Evolutionary conservation across 2,888 invertebrate genomes (phyloP).

Genomic region (Cynaeus angustus): DNA sequence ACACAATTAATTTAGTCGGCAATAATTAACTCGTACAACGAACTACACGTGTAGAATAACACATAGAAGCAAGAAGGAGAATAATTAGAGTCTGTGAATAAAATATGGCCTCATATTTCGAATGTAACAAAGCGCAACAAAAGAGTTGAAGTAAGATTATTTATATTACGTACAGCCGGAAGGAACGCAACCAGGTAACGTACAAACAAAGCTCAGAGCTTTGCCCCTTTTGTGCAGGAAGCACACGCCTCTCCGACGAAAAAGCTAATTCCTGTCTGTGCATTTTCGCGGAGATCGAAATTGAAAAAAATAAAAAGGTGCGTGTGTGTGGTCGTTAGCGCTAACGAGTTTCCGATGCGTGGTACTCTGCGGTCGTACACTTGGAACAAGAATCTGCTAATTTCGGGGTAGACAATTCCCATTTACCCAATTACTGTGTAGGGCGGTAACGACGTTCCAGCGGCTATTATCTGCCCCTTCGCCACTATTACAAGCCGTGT

Average conservation of each 20-base stretch:
- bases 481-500: conserved; percentile 66
- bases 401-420: conserved; percentile 65
- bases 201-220: conserved; percentile 48
- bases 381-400: conserved; percentile 61
- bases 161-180: conserved; percentile 62
- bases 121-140: conserved; percentile 61
- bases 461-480: conserved; percentile 68
- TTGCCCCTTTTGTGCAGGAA: conserved; percentile 32
- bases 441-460: conserved; percentile 64
- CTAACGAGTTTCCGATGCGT: conserved; percentile 40
- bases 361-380: conserved; percentile 16
- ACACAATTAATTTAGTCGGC: conserved; percentile 51
- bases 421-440: conserved; percentile 67
- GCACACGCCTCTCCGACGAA: conserved; percentile 27
- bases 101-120: conserved; percentile 61
- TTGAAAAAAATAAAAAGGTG: conserved; percentile 12
- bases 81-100: conserved; percentile 61
- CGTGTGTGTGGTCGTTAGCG: conserved; percentile 13
- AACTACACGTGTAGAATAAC: conserved; percentile 48
- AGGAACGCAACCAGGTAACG: conserved; percentile 59
- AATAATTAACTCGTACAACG: conserved; percentile 51
- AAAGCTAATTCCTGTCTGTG: conserved; percentile 32
- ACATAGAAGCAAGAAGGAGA: conserved; percentile 53
- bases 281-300: conserved; percentile 14
- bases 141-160: conserved; percentile 62